phyloP scores from a whole-genome alignment of 2,797 vertebrate genomes.

The Pseudomugil tenellus region DNA sequence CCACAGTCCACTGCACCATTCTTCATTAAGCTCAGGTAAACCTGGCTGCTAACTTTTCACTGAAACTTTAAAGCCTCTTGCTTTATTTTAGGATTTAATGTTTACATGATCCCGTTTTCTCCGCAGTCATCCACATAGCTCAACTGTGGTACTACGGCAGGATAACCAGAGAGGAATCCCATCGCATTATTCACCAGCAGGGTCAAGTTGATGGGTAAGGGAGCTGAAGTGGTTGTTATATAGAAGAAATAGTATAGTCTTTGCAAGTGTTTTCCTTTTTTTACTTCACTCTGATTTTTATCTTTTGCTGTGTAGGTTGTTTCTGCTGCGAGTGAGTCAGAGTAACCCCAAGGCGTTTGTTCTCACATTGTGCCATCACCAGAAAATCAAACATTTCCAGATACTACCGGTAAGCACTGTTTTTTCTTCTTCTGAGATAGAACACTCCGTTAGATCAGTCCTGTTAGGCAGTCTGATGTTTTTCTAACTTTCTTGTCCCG shows the following conservation, averaged over 20 bases:
- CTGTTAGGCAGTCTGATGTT: neutral
- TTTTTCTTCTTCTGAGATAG: neutral
- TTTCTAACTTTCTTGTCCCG: constrained; percentile 1
- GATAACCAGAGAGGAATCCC: constrained; percentile 96
- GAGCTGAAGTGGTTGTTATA: neutral
- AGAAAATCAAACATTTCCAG: constrained; percentile 99
- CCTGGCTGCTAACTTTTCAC: neutral
- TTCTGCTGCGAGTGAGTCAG: constrained; percentile 97
- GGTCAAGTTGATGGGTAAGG: constrained; percentile 97
- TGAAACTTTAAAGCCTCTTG: neutral
- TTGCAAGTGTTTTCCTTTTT: neutral
- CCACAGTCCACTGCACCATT: constrained; percentile 94
- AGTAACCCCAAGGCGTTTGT: constrained; percentile 99
- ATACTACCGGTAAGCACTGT: constrained; percentile 91
- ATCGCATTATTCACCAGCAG: constrained; percentile 95
- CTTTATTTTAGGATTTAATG: neutral
- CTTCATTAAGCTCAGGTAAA: constrained; percentile 91
- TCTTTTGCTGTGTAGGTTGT: constrained; percentile 83
- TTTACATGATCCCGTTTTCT: neutral
- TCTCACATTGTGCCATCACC: constrained; percentile 97
- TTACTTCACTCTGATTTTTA: neutral
- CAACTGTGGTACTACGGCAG: constrained; percentile 98
- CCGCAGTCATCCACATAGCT: constrained; percentile 94
- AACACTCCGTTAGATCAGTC: neutral
- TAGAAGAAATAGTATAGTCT: neutral